Conservation (phyloP, 2,797 vertebrate genomes). For the Poeciliopsis turneri region DNA sequence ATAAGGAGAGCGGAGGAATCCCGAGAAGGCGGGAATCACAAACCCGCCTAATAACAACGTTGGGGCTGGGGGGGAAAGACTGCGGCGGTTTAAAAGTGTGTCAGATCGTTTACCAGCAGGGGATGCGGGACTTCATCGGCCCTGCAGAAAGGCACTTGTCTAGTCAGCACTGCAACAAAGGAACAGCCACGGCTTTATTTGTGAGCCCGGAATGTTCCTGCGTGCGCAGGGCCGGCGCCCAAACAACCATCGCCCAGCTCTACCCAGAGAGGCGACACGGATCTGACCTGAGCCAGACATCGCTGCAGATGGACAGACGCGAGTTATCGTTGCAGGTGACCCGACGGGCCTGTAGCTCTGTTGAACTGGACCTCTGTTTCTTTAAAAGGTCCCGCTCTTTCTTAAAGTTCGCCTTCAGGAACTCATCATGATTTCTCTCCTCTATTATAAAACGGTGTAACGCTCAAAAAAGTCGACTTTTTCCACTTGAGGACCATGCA, state of each 20-base stretch:
- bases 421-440: too few species aligned
- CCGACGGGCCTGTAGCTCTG: conserved; percentile 64
- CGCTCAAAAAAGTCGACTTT: neutral
- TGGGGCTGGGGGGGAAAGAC: conserved; percentile 33
- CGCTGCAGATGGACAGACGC: conserved; percentile 53
- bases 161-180: conserved; percentile 81
- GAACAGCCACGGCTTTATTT: conserved; percentile 71
- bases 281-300: conserved; percentile 54
- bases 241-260: conserved; percentile 54
- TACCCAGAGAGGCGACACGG: conserved; percentile 54
- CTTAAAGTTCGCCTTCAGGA: too few species aligned
- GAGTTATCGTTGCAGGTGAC: conserved; percentile 47
- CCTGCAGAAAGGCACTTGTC: conserved; percentile 78
- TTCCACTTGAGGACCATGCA: too few species aligned
- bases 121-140: conserved; percentile 71
- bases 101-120: conserved; percentile 79
- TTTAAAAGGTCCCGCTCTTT: too few species aligned
- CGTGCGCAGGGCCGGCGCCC: conserved; percentile 56
- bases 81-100: conserved; percentile 75
- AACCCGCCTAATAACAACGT: conserved; percentile 68
- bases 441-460: too few species aligned
- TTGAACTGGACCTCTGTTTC: conserved; percentile 6
- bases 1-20: conserved; percentile 20
- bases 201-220: conserved; percentile 75
- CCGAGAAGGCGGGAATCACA: conserved; percentile 57